Base-by-base conservation (phyloP, 2,797 vertebrate species). In the Sebastes ruberrimus region DNA sequence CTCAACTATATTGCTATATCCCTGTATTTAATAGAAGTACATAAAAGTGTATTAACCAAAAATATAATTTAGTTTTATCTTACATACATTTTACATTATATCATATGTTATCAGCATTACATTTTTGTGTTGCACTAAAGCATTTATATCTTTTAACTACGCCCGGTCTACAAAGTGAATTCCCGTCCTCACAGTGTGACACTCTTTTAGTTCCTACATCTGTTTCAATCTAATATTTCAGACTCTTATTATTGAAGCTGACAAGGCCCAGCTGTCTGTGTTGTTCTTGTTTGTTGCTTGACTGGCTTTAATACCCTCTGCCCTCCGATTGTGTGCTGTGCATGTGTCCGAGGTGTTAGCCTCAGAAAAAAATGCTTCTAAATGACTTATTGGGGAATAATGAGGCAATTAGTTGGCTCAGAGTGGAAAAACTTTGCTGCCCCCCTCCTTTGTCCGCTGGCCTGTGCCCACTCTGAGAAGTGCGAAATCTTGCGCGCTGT, bases 381-480 rank as follows among this genome's bases (percentile, higher is more conserved):
- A 92, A 94, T 93, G 83, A 95, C 94, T 94, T 96, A 94, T 95
- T 94, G 94, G 91, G 86, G 89, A 94, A 94, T 96, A 96, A 96
- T 91, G 94, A 96, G 94, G 91, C 95, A 95, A 95, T 96, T 96
- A 96, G 94, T 90, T 93, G 88, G 88, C 86, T 86, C 78, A 64
- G 88, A 92, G 87, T 92, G 94, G 93, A 94, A 94, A 94, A 94
- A 93, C 85, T 84, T 74, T 83, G 88, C 88, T 68, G 68, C 84
- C 85, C 91, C 91, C 87, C 74, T 32, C 84, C 74, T 80, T 78
- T 81, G 84, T 91, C 88, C 78, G 28, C 87, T 80, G 87, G 89
- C 87, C 88, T 90, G 89, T 89, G 86, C 92, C 86, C 86, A 91
- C 88, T 86, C 86, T 80, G 90, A 89, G 89, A 95, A 95, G 96